Conservation (phyloP, 2,888 invertebrate species). For the Timema cristinae region DNA sequence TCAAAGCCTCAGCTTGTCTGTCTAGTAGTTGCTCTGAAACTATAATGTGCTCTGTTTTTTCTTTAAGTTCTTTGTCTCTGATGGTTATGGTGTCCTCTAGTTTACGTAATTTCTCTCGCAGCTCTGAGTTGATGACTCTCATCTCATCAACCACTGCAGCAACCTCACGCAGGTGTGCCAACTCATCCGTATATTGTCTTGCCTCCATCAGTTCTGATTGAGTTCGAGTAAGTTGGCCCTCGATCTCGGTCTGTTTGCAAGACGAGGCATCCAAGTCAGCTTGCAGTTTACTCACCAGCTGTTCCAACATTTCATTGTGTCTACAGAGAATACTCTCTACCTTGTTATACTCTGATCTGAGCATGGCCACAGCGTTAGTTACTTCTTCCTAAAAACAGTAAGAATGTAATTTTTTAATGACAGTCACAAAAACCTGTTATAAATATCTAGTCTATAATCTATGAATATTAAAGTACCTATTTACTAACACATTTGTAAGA, state of each 20-base stretch:
- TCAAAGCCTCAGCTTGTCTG: neutral
- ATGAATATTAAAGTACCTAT: too few relatives aligned
- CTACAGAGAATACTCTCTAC: conserved; percentile 22
- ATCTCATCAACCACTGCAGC: conserved; percentile 16
- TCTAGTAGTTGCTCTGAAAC: conserved; percentile 5
- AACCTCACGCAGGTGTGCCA: conserved; percentile 16
- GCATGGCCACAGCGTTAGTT: conserved; percentile 20
- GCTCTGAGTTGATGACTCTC: conserved; percentile 14
- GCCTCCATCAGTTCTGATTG: conserved; percentile 15
- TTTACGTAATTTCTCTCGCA: conserved; percentile 16
- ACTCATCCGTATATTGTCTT: conserved; percentile 14
- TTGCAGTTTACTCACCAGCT: conserved; percentile 24
- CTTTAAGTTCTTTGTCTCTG: conserved; percentile 20
- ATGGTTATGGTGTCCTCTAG: conserved; percentile 15
- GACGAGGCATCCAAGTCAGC: conserved; percentile 15
- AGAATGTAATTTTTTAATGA: neutral
- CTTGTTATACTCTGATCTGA: conserved; percentile 25
- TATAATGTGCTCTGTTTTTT: conserved; percentile 16
- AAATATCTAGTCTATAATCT: too few relatives aligned
- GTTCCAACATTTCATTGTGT: conserved; percentile 27
- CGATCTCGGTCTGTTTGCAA: conserved; percentile 16
- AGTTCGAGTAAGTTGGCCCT: conserved; percentile 16
- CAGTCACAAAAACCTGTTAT: too few relatives aligned
- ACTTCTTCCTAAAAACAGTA: conserved; percentile 29
- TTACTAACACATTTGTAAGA: too few relatives aligned